phyloP scores from a whole-genome alignment of 2,113 vertebrate genomes.

The Cygnus buccinator region DNA sequence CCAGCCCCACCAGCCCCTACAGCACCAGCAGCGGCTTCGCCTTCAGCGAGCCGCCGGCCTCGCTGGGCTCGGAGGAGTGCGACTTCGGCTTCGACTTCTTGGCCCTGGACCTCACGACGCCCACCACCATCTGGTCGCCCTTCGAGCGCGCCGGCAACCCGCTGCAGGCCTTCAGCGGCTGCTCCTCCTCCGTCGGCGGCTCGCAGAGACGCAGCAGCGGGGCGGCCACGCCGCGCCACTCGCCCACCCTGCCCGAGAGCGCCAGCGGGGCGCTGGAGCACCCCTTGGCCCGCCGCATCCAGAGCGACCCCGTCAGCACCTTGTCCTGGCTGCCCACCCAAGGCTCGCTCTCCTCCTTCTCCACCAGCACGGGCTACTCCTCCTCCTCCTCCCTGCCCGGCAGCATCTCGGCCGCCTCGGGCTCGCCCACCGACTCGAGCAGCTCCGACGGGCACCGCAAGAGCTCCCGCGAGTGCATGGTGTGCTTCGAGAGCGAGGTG shows the following conservation, averaged over 20 bases:
- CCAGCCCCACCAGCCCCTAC: slow-evolving; percentile 86
- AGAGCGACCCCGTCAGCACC: slow-evolving; percentile 87
- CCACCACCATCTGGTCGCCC: slow-evolving; percentile 89
- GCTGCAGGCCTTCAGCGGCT: slow-evolving; percentile 76
- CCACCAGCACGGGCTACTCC: slow-evolving; percentile 86
- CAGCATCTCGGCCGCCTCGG: slow-evolving; percentile 65
- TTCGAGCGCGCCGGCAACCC: slow-evolving; percentile 77
- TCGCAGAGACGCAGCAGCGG: slow-evolving; percentile 79
- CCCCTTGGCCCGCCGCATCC: slow-evolving; percentile 85
- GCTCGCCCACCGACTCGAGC: slow-evolving; percentile 87
- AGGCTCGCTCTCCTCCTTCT: slow-evolving; percentile 82
- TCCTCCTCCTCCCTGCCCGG: slow-evolving; percentile 86
- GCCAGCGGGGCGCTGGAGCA: slow-evolving; percentile 79
- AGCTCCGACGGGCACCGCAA: slow-evolving; percentile 65
- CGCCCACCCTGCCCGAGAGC: slow-evolving; percentile 82
- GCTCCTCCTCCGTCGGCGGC: slow-evolving; percentile 67
- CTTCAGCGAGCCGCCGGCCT: slow-evolving; percentile 75
- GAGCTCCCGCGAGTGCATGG: slow-evolving; percentile 87
- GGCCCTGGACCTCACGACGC: slow-evolving; percentile 77
- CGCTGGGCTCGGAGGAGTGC: slow-evolving; percentile 66
- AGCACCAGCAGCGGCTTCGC: slow-evolving; percentile 76
- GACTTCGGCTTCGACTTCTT: slow-evolving; percentile 92
- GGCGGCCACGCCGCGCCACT: slow-evolving; percentile 77
- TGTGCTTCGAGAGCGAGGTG: slow-evolving; percentile 94
- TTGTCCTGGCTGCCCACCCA: slow-evolving; percentile 89